Evolutionary conservation across 1,140 invertebrate genomes (phyloP), one percentile per base, ranked within the genome.

Genomic region (Tetramorium simillimum): DNA sequence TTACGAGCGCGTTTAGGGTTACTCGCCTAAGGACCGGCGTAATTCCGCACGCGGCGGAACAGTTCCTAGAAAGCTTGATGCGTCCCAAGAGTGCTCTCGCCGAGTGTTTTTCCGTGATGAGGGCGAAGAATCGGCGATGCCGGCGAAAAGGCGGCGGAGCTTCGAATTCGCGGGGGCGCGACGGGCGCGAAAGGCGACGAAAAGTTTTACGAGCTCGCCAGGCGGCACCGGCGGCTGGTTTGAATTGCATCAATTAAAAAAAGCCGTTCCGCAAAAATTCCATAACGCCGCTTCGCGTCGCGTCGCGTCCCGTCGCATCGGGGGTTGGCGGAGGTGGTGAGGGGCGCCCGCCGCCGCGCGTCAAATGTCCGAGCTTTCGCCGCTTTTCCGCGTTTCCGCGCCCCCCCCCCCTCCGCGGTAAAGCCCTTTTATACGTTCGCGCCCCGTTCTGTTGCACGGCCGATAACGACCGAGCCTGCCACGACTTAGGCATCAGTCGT

Each of bases 191-290:
- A 91, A 91, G 87, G 84, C 85, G 86, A 76, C 86, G 89, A 90
- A 91, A 91, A 88, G 90, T 91, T 92, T 93, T 93, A 93, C 88
- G 88, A 89, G 87, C 87, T 76, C 60, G 82, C 56, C 90, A 92
- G 90, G 81, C 85, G 89, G 43, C 56, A 53, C 78, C 49, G 67
- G 63, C 85, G 76, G 84, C 86, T 85, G 87, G 84, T 91, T 91
- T 92, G 88, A 92, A 90, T 92, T 88, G 90, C 90, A 91, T 90
- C 90, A 92, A 92, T 93, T 93, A 92, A 93, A 92, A 92, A 89
- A 92, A 88, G 81, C 81, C 89, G 91, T 91, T 88, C 84, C 86
- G 46, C 86, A 89, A 92, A 93, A 92, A 92, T 93, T 92, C 90
- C 89, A 93, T 92, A 89, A 92, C 77, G 75, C 70, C 73, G 46